A percentile compares a stretch with the other conserved stretches of the same genome.
Evolutionary conservation across 2,113 vertebrate species (phyloP).

Genomic region (Progne subis): DNA sequence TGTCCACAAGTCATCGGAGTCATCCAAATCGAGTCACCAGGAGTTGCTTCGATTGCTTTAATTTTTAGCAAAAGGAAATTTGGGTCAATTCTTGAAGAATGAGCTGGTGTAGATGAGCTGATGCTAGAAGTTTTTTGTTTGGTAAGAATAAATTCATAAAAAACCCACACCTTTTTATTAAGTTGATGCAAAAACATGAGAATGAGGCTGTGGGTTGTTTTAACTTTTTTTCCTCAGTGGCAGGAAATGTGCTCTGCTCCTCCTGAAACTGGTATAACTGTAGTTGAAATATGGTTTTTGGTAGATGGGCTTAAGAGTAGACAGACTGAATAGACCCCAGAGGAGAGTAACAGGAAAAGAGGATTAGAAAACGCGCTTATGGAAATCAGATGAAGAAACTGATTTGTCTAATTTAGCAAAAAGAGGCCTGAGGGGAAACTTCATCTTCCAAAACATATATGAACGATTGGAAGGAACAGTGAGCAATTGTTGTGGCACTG

Average conservation of each 20-base stretch:
- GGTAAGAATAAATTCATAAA: background rate
- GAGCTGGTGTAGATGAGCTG: background rate
- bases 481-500: background rate
- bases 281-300: background rate
- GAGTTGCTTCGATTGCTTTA: background rate
- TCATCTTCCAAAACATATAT: background rate
- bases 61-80: background rate
- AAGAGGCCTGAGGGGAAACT: slow-evolving; percentile 13
- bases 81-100: background rate
- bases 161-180: background rate
- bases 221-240: background rate
- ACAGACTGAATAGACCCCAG: background rate
- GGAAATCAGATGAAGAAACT: slow-evolving; percentile 33
- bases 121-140: background rate
- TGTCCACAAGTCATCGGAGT: background rate
- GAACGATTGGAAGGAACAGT: background rate
- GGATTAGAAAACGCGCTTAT: background rate
- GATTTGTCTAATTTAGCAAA: slow-evolving; percentile 36
- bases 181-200: background rate
- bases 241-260: background rate
- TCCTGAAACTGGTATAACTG: background rate
- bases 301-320: background rate
- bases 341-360: slow-evolving; percentile 28
- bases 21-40: background rate
- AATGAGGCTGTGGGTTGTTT: background rate